phyloP scores from a whole-genome alignment of 2,113 vertebrate genomes.

The Xenus cinereus region DNA sequence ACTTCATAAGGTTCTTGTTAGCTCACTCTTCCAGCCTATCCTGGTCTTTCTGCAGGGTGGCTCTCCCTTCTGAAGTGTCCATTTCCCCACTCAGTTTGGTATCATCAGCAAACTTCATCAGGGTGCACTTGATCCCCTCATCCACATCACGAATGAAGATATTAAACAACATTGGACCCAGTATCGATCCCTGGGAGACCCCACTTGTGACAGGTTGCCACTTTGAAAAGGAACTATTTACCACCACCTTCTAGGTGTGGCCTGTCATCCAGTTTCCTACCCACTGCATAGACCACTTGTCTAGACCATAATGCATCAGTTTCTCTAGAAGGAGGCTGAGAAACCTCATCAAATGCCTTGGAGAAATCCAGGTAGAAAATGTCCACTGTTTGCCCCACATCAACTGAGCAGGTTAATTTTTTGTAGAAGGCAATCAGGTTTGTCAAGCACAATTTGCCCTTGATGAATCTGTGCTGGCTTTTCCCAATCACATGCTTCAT shows the following conservation, averaged over 20 bases:
- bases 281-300: not conserved
- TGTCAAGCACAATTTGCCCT: not conserved
- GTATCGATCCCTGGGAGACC: not conserved
- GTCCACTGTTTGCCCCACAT: not conserved
- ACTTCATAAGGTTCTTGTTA: not conserved
- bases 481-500: not conserved
- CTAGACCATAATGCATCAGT: not conserved
- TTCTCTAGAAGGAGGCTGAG: not conserved
- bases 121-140: not conserved
- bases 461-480: not conserved
- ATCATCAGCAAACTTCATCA: not conserved
- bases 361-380: not conserved
- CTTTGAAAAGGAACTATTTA: not conserved
- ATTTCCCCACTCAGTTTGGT: not conserved
- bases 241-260: not conserved
- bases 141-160: not conserved
- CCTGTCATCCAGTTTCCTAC: not conserved
- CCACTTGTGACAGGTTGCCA: not conserved
- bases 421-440: not conserved
- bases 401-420: not conserved
- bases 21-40: not conserved
- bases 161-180: not conserved
- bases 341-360: not conserved
- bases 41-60: not conserved
- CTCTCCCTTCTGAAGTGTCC: not conserved